Conservation (phyloP, 2,888 invertebrate genomes). For the Drosophila kanekoi region DNA sequence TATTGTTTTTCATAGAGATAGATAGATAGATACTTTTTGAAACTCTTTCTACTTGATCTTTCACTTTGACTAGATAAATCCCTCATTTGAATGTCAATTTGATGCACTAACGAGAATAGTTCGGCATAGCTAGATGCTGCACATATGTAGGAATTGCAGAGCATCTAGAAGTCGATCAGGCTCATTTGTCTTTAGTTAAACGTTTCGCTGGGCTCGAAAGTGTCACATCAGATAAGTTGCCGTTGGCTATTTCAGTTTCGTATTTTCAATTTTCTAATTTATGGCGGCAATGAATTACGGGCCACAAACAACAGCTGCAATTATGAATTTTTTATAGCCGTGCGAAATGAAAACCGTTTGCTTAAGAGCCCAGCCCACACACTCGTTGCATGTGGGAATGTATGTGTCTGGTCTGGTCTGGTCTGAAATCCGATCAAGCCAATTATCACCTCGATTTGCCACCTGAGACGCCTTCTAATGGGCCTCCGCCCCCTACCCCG, state of each 20-base stretch:
- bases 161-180: no score
- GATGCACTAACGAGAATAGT: no score
- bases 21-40: no score
- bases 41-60: no score
- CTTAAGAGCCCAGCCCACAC: neutral
- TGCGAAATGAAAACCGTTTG: slow-evolving; percentile 19
- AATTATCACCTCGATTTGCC: slow-evolving; percentile 41
- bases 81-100: no score
- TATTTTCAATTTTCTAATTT: slow-evolving; percentile 26
- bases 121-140: no score
- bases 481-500: no score
- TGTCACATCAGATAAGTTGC: slow-evolving; percentile 39
- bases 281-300: slow-evolving; percentile 39
- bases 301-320: slow-evolving; percentile 24
- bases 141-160: no score
- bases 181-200: neutral
- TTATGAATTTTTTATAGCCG: slow-evolving; percentile 23
- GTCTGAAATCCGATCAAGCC: slow-evolving; percentile 43
- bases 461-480: slow-evolving; percentile 24
- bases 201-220: slow-evolving; percentile 4
- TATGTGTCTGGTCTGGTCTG: neutral
- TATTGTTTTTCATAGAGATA: no score
- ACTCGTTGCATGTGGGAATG: neutral
- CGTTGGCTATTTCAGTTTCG: slow-evolving; percentile 2
- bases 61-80: no score